These are phyloP conservation scores for Clarias magur DNA, from an alignment of 2,113 vertebrate species.

Conservation along the genomic window DNA sequence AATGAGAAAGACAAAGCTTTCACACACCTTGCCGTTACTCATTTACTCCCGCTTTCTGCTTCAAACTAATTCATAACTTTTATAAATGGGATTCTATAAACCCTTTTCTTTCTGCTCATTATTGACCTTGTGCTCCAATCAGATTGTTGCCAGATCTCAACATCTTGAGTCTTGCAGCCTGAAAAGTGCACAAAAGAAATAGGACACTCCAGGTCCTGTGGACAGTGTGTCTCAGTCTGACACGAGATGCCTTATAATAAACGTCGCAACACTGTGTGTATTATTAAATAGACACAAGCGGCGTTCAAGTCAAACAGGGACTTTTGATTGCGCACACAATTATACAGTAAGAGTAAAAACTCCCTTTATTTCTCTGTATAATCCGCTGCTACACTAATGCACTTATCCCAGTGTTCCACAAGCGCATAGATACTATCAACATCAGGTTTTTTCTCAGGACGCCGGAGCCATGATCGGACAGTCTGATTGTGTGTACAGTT, in stretches of 20 bases:
- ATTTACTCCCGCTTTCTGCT: neutral
- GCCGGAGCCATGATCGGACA: too few relatives aligned
- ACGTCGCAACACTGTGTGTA: neutral
- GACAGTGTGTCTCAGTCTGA: neutral
- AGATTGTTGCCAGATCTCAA: neutral
- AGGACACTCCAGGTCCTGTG: neutral
- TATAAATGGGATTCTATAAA: neutral
- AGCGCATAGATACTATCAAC: too few relatives aligned
- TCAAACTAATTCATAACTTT: neutral
- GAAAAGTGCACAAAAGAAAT: neutral
- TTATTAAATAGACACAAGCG: neutral
- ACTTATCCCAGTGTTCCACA: too few relatives aligned
- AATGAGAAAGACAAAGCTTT: neutral
- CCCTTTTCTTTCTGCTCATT: neutral
- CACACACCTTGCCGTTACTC: neutral
- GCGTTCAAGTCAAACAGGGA: too few relatives aligned
- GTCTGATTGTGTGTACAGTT: too few relatives aligned
- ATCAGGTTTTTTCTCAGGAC: too few relatives aligned
- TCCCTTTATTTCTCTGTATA: too few relatives aligned
- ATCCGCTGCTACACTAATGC: too few relatives aligned
- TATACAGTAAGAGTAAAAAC: too few relatives aligned
- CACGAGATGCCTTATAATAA: neutral
- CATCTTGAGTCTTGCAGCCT: neutral
- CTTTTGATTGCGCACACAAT: too few relatives aligned
- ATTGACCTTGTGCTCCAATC: neutral